Conservation (phyloP, 2,888 invertebrate genomes). For the Dryocosmus kuriphilus region DNA sequence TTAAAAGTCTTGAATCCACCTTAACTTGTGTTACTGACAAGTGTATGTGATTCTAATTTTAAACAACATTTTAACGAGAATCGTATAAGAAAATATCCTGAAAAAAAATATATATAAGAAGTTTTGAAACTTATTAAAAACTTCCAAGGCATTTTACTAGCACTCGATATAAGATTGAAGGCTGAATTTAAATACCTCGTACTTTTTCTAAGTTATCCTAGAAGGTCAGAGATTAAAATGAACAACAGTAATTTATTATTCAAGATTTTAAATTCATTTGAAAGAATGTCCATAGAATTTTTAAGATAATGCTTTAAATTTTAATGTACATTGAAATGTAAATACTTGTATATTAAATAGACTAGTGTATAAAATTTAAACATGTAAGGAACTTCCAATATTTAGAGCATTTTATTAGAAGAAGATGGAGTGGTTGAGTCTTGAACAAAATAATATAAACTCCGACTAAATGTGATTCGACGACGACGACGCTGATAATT, state of each 20-base stretch:
- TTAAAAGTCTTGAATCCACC: constrained; percentile 17
- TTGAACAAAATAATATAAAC: neutral
- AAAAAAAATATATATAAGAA: neutral
- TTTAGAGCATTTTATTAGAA: constrained; percentile 26
- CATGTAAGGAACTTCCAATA: constrained; percentile 20
- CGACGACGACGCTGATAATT: constrained; percentile 1
- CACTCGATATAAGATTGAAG: constrained; percentile 25
- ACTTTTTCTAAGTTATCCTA: constrained; percentile 31
- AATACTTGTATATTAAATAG: constrained; percentile 35
- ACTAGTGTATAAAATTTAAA: constrained; percentile 34
- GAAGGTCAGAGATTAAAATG: constrained; percentile 4
- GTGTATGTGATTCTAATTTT: constrained; percentile 13
- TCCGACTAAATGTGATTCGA: constrained; percentile 36
- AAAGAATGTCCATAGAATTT: constrained; percentile 15
- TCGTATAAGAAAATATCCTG: neutral
- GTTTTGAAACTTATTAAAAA: neutral
- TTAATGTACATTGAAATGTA: constrained; percentile 28
- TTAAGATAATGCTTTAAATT: constrained; percentile 28
- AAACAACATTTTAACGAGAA: neutral
- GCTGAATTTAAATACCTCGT: constrained; percentile 35
- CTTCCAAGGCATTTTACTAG: constrained; percentile 1
- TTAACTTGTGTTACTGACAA: neutral
- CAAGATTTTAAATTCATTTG: neutral
- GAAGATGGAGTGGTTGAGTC: constrained; percentile 19
- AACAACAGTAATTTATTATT: neutral